Evolutionary conservation across 2,113 vertebrate species (phyloP).

Genomic region (Trinectes maculatus): DNA sequence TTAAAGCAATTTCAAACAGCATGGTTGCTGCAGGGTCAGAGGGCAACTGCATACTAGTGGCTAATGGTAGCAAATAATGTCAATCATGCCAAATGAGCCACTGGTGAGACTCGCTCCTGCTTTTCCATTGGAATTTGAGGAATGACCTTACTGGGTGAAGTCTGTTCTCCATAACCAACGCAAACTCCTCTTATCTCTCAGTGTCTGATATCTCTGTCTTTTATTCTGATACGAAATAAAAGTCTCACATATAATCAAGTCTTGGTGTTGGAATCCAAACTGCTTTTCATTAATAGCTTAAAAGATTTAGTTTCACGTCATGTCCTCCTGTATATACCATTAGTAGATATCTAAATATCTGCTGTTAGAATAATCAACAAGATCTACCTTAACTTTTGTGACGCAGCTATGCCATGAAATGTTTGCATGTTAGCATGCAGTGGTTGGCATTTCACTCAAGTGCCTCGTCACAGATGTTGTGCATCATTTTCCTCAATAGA

Average conservation of each 20-base stretch:
- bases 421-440: not conserved
- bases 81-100: slow-evolving; percentile 84
- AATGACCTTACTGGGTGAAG: slow-evolving; percentile 73
- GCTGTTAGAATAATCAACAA: too few species aligned
- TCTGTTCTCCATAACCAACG: slow-evolving; percentile 33
- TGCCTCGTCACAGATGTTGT: not conserved
- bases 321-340: too few species aligned
- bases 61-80: slow-evolving; percentile 88
- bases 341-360: too few species aligned
- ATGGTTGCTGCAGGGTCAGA: slow-evolving; percentile 78
- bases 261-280: too few species aligned
- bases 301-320: too few species aligned
- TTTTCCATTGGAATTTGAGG: slow-evolving; percentile 81
- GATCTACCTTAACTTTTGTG: too few species aligned
- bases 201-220: slow-evolving; percentile 27
- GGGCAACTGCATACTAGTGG: slow-evolving; percentile 83
- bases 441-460: not conserved
- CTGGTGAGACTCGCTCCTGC: slow-evolving; percentile 70
- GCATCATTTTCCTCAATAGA: not conserved
- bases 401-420: too few species aligned
- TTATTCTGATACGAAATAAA: slow-evolving; percentile 17
- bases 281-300: too few species aligned
- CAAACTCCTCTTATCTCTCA: slow-evolving; percentile 29
- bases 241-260: too few species aligned
- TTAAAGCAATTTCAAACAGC: slow-evolving; percentile 83